Evolutionary conservation across 2,888 invertebrate genomes (phyloP).

Genomic region (Netelia inedita): DNA sequence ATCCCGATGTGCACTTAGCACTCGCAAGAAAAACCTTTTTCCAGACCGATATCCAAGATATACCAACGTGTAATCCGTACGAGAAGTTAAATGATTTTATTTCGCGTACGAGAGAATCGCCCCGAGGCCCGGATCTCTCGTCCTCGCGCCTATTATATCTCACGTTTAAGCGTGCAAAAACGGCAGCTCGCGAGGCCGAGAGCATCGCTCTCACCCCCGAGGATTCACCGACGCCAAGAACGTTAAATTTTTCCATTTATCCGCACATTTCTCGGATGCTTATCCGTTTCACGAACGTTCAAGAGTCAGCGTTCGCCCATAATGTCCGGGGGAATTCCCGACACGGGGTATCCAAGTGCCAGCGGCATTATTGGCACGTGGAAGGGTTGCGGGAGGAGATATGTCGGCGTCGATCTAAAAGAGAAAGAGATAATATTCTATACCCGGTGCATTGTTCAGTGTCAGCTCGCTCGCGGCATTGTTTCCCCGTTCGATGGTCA

Average conservation of each 20-base stretch:
- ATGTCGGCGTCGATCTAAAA: conserved; percentile 51
- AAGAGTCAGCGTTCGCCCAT: conserved; percentile 55
- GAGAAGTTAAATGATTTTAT: conserved; percentile 48
- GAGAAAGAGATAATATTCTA: conserved; percentile 46
- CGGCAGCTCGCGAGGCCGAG: background rate
- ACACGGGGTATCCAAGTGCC: conserved; percentile 50
- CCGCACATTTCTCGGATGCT: conserved; percentile 76
- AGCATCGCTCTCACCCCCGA: conserved; percentile 44
- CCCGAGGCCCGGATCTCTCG: conserved; percentile 3
- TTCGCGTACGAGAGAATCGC: conserved; percentile 46
- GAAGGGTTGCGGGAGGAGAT: conserved; percentile 17
- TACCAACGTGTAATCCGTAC: conserved; percentile 6
- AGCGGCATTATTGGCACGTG: conserved; percentile 49
- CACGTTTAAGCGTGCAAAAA: conserved; percentile 13
- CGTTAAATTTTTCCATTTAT: conserved; percentile 76
- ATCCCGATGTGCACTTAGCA: conserved; percentile 37
- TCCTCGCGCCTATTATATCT: background rate
- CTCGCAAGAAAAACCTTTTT: conserved; percentile 51
- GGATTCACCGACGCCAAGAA: conserved; percentile 54
- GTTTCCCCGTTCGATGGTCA: conserved; percentile 46
- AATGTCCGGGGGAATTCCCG: conserved; percentile 65
- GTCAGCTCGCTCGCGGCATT: conserved; percentile 33
- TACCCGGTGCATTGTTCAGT: conserved; percentile 58
- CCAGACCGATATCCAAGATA: conserved; percentile 34
- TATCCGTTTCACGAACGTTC: conserved; percentile 51